phyloP scores from a whole-genome alignment of 2,797 vertebrate species.

The Acanthornis magna region DNA sequence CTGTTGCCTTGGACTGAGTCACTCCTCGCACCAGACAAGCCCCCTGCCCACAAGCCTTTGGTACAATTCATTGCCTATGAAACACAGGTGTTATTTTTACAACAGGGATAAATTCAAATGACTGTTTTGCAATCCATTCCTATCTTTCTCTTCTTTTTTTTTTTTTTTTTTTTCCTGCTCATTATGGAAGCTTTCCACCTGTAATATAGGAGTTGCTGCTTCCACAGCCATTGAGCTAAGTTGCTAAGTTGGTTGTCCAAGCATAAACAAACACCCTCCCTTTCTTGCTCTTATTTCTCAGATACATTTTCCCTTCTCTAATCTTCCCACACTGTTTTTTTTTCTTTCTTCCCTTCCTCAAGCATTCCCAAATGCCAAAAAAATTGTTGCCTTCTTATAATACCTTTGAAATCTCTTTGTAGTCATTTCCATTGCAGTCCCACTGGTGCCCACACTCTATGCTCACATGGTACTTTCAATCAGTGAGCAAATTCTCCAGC shows the following conservation, averaged over 20 bases:
- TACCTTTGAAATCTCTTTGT: background rate
- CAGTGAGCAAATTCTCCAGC: conserved; percentile 49
- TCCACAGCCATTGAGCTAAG: background rate
- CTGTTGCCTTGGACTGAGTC: background rate
- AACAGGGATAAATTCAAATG: background rate
- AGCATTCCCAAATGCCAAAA: background rate
- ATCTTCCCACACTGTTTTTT: background rate
- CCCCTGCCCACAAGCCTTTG: background rate
- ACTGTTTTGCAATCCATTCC: background rate
- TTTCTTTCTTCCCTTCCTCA: background rate
- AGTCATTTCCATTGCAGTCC: background rate
- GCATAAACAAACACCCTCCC: background rate
- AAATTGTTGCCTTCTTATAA: background rate
- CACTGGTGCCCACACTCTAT: background rate
- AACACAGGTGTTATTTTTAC: background rate
- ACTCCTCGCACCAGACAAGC: background rate
- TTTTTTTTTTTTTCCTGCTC: accelerated
- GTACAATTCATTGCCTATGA: background rate
- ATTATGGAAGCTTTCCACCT: background rate
- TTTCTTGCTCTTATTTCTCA: background rate
- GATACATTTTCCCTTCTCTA: background rate
- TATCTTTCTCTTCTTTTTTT: background rate
- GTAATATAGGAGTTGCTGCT: background rate
- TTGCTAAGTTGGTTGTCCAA: background rate
- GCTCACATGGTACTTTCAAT: conserved; percentile 11